These are phyloP conservation scores for Netelia melanura DNA, from an alignment of 2,888 invertebrate genomes.

Conservation along the genomic window DNA sequence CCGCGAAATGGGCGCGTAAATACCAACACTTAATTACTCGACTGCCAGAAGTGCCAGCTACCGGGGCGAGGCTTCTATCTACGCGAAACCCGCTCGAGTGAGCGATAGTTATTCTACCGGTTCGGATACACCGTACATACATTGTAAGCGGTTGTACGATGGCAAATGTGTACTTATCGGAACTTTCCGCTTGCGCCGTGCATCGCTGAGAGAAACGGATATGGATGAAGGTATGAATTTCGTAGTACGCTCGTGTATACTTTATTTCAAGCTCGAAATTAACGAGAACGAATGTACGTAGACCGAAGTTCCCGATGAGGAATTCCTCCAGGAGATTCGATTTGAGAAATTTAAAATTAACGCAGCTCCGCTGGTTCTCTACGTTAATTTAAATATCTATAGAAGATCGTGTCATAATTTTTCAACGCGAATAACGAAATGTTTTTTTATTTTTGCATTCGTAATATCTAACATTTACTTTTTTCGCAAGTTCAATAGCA, in stretches of 20 bases:
- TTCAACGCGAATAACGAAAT: no score
- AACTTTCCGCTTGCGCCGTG: conserved; percentile 27
- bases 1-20: conserved; percentile 75
- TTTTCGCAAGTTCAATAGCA: not conserved
- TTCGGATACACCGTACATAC: conserved; percentile 29
- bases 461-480: no score
- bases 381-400: no score
- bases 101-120: conserved; percentile 75
- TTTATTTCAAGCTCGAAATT: not conserved
- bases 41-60: conserved; percentile 81
- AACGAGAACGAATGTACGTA: not conserved
- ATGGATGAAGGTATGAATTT: not conserved
- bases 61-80: conserved; percentile 71
- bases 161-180: conserved; percentile 26
- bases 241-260: not conserved
- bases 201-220: not conserved
- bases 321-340: not conserved
- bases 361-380: not conserved
- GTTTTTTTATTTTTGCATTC: not conserved
- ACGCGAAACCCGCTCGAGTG: conserved; percentile 61
- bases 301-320: not conserved
- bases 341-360: not conserved
- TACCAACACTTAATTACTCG: conserved; percentile 78
- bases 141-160: not conserved
- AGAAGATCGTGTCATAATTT: no score